phyloP scores from a whole-genome alignment of 2,888 invertebrate genomes.

The Leucoptera coffeella region DNA sequence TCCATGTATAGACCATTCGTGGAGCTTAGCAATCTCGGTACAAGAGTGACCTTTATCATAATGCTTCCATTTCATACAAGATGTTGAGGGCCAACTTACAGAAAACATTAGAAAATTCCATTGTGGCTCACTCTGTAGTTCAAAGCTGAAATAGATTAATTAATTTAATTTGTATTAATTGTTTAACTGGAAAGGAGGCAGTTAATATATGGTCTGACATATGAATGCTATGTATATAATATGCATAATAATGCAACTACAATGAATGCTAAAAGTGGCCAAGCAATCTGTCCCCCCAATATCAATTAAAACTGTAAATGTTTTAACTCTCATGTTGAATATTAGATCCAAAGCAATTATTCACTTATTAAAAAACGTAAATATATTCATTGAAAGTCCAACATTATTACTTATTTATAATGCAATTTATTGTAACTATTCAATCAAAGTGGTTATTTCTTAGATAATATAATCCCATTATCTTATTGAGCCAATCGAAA shows the following conservation, averaged over 20 bases:
- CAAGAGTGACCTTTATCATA: slow-evolving; percentile 56
- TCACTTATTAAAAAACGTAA: too few species aligned
- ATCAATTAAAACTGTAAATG: background rate
- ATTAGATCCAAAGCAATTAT: too few species aligned
- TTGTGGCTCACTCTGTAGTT: slow-evolving; percentile 15
- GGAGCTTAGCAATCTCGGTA: slow-evolving; percentile 46
- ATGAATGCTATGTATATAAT: too few species aligned
- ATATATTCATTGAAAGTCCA: background rate
- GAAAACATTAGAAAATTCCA: slow-evolving; percentile 78
- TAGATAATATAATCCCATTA: too few species aligned
- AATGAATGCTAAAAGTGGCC: background rate
- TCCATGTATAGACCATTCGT: slow-evolving; percentile 75
- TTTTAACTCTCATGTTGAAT: background rate
- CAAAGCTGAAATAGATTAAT: slow-evolving; percentile 9
- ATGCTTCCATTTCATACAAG: slow-evolving; percentile 67
- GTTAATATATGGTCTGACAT: too few species aligned
- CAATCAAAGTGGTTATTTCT: too few species aligned
- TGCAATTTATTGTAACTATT: too few species aligned
- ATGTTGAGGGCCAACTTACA: slow-evolving; percentile 71
- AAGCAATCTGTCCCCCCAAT: background rate
- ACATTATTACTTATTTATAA: too few species aligned
- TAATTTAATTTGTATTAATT: too few species aligned
- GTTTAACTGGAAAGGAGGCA: too few species aligned
- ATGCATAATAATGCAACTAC: background rate
- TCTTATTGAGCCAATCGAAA: too few species aligned